Conservation (phyloP, 2,888 invertebrate genomes). For the Heliconius hortense region DNA sequence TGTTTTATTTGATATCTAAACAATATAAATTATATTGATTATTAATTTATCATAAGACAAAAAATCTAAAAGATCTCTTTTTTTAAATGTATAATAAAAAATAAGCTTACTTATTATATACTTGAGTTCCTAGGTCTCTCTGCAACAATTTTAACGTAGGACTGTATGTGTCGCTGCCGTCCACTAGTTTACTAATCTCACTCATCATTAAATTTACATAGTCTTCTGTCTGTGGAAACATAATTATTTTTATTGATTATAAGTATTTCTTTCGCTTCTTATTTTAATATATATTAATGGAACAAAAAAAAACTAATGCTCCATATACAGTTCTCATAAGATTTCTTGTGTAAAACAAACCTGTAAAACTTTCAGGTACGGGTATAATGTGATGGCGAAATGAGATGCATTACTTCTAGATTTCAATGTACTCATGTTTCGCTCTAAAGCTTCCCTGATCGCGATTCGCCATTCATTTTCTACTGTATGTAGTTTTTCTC, state of each 20-base stretch:
- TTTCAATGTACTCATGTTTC: constrained; percentile 86
- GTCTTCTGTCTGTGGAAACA: constrained; percentile 63
- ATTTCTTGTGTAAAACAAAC: constrained; percentile 46
- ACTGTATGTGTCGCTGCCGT: constrained; percentile 91
- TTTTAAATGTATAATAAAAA: background rate
- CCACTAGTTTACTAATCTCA: constrained; percentile 86
- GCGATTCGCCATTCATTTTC: constrained; percentile 85
- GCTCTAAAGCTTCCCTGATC: constrained; percentile 84
- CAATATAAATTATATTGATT: background rate
- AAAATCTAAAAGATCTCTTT: no score
- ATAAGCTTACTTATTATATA: constrained; percentile 81
- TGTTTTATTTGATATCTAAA: constrained; percentile 84
- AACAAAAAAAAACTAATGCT: no score
- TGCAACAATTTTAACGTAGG: constrained; percentile 85
- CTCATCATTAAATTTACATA: constrained; percentile 85
- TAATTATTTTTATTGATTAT: background rate
- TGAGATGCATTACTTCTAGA: constrained; percentile 82
- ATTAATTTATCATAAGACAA: background rate
- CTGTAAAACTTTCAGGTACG: constrained; percentile 86
- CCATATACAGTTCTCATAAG: no score
- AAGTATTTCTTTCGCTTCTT: no score
- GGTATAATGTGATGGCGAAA: constrained; percentile 84
- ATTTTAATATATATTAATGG: no score
- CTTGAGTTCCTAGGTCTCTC: constrained; percentile 85
- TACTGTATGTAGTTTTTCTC: constrained; percentile 82